Conservation (phyloP, 2,888 invertebrate species). For the Temnothorax rugatulus region DNA sequence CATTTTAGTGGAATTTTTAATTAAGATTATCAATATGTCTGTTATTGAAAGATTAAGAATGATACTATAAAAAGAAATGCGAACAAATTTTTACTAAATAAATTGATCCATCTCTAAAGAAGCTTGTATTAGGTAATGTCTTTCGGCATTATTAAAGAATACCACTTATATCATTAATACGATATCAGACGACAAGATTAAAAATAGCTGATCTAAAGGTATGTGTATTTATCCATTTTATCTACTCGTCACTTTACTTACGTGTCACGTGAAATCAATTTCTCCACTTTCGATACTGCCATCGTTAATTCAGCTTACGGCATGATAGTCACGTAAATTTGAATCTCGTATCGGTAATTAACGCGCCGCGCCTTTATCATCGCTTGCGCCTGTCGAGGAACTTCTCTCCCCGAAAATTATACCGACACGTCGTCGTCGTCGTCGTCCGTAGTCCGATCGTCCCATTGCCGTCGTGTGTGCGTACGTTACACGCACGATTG, state of each 20-base stretch:
- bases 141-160: too few relatives aligned
- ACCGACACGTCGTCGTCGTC: conserved; percentile 29
- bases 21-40: neutral
- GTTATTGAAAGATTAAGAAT: conserved; percentile 7
- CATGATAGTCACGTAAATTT: conserved; percentile 55
- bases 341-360: conserved; percentile 44
- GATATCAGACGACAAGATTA: neutral
- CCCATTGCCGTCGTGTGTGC: conserved; percentile 9
- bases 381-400: conserved; percentile 32
- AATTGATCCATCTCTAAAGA: neutral
- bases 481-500: conserved; percentile 55
- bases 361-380: conserved; percentile 41
- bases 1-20: neutral
- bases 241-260: neutral
- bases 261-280: conserved; percentile 21
- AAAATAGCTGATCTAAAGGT: neutral
- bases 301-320: conserved; percentile 38
- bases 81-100: neutral
- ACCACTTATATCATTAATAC: neutral
- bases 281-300: conserved; percentile 11
- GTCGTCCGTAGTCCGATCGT: conserved; percentile 31
- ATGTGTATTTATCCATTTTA: neutral
- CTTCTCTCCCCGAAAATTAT: conserved; percentile 47
- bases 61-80: neutral
- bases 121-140: too few relatives aligned